Evolutionary conservation across 92 coral and sea anemone species (phyloP).

Genomic region (Nematostella vectensis): DNA sequence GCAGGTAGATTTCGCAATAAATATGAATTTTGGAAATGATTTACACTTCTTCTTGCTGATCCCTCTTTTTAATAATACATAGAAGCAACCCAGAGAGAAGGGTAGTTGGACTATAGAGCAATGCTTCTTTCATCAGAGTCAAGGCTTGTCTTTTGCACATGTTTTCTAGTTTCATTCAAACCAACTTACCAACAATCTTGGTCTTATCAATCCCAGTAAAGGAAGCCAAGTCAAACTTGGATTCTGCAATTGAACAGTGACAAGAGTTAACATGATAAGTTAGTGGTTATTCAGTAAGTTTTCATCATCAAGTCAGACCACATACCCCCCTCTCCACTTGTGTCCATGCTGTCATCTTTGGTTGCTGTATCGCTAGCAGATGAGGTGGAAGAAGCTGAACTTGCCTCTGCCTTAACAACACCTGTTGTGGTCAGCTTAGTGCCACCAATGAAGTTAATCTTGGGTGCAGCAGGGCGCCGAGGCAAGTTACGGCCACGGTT

Average conservation of each 20-base stretch:
- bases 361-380: slow-evolving; percentile 7
- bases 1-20: too few relatives aligned
- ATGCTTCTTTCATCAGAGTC: too few relatives aligned
- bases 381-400: slow-evolving; percentile 8
- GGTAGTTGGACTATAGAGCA: too few relatives aligned
- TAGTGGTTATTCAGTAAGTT: too few relatives aligned
- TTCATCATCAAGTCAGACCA: too few relatives aligned
- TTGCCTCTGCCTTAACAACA: slow-evolving; percentile 34
- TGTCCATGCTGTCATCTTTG: slow-evolving; percentile 50
- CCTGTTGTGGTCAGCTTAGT: slow-evolving; percentile 76
- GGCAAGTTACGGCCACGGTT: slow-evolving; percentile 33
- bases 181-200: slow-evolving; percentile 96
- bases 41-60: too few relatives aligned
- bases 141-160: too few relatives aligned
- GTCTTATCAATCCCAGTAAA: slow-evolving; percentile 84
- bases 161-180: too few relatives aligned
- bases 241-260: slow-evolving; percentile 28
- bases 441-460: slow-evolving; percentile 92
- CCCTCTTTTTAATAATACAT: too few relatives aligned
- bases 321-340: slow-evolving; percentile 3
- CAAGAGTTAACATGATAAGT: too few relatives aligned
- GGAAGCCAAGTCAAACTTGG: slow-evolving; percentile 82
- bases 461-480: slow-evolving; percentile 73
- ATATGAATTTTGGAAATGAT: too few relatives aligned
- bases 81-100: too few relatives aligned